phyloP scores from a whole-genome alignment of 2,797 vertebrate species.

The Pterois miles region DNA sequence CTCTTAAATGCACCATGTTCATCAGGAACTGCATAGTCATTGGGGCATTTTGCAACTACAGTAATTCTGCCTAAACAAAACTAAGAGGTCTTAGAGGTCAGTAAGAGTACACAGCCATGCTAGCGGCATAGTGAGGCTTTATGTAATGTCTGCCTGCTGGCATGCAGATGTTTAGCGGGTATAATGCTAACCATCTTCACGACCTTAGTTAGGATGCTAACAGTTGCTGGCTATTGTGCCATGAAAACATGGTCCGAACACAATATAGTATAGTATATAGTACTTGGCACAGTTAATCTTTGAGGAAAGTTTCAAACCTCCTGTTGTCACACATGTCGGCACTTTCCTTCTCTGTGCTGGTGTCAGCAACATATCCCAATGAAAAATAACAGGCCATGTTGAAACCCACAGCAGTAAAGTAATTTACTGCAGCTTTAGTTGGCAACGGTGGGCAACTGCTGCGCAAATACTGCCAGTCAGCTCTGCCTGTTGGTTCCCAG shows the following conservation, averaged over 20 bases:
- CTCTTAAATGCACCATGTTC: neutral
- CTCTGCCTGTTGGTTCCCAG: conserved; percentile 36
- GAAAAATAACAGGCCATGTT: conserved; percentile 13
- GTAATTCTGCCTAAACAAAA: neutral
- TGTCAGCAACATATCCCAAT: conserved; percentile 27
- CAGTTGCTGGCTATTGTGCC: neutral
- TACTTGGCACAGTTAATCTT: conserved; percentile 5
- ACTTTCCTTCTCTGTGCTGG: conserved; percentile 15
- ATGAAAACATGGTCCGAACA: neutral
- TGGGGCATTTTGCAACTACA: neutral
- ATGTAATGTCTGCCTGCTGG: too few species aligned
- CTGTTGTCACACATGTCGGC: neutral
- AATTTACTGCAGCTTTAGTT: conserved; percentile 34
- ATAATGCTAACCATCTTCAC: too few species aligned
- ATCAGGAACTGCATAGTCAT: neutral
- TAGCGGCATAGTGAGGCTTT: neutral
- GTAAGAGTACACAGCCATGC: neutral
- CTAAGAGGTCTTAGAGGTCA: neutral
- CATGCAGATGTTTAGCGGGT: too few species aligned
- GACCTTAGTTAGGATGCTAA: neutral
- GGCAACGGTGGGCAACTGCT: conserved; percentile 25
- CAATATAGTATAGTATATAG: too few species aligned
- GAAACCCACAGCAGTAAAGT: conserved; percentile 22
- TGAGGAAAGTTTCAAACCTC: conserved; percentile 11
- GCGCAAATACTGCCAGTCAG: conserved; percentile 42